Base-by-base conservation (phyloP, 2,113 vertebrate genomes). In the Carollia perspicillata region DNA sequence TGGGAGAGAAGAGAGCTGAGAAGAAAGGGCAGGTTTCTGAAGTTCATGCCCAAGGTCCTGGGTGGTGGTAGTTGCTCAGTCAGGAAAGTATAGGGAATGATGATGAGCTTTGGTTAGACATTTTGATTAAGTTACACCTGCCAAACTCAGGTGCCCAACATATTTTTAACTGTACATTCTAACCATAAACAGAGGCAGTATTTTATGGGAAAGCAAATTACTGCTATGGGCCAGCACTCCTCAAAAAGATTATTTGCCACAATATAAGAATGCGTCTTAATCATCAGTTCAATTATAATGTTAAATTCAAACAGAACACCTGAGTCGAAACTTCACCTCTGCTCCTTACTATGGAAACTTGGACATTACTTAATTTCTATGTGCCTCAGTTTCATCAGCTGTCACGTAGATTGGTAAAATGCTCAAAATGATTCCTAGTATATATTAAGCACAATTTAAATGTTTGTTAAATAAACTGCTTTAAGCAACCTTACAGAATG, bases 1-100 rank as follows among this genome's bases (percentile, higher is more conserved):
- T 17, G 6, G 20, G 18, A 7, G 6, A 44, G 30, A 63, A 28
- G 5, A 3, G 3, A 6, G 3, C 1, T 60, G 12, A 51, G 22
- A 72, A 63, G 16, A 65, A 83, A 74, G 66, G 10, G 5, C 23
- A 20, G 1, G 28, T n/a, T 42, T 90, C 65, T 65, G 22, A 69
- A 58, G 35, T 26, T 37, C 6, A 4, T 11, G 1, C 7, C 28
- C 44, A 47, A 35, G 11, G 10, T 5, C n/a, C 35, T 53, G 13
- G 6, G 6, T 11, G 4, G 2, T n/a, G 65, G 8, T 42, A 20
- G 71, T 6, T 2, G 6, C 17, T 88, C 7, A 5, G 5, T 6
- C 8, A 63, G 65, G 22, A 18, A 72, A 42, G 51, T 10, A 28
- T 2, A 28, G 28, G 3, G 3, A 23, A 26, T 20, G 10, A 12